These are phyloP conservation scores for Epicauta chinensis DNA, from an alignment of 1,140 invertebrate species.

Conservation along the genomic window DNA sequence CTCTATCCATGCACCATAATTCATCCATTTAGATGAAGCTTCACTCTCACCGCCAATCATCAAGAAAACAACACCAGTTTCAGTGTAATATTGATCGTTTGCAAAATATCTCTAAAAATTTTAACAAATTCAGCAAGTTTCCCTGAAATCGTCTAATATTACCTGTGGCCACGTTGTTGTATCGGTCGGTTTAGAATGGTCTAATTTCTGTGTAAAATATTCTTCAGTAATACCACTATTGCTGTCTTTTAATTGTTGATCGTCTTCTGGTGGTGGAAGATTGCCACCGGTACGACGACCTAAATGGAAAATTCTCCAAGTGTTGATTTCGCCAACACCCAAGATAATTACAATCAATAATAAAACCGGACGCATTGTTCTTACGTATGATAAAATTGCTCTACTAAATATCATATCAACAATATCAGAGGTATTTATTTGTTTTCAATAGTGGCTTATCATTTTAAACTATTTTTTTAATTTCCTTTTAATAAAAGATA, in stretches of 20 bases:
- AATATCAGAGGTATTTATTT: no score
- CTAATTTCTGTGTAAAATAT: conserved; percentile 75
- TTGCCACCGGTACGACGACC: conserved; percentile 33
- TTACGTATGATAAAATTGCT: no score
- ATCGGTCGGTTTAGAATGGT: conserved; percentile 69
- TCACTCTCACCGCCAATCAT: conserved; percentile 83
- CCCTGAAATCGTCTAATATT: no score
- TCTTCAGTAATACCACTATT: conserved; percentile 46
- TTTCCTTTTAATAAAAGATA: no score
- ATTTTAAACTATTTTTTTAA: no score
- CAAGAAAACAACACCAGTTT: conserved; percentile 72
- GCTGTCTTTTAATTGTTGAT: conserved; percentile 35
- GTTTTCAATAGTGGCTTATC: no score
- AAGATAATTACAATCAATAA: neutral
- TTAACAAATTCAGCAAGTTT: no score
- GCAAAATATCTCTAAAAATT: conserved; percentile 68
- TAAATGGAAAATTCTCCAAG: conserved; percentile 34
- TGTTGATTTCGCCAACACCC: neutral
- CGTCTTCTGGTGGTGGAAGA: conserved; percentile 32
- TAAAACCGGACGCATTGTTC: no score
- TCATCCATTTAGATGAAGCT: conserved; percentile 72
- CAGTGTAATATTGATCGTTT: conserved; percentile 64
- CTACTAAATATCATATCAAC: no score
- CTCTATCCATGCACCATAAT: conserved; percentile 74
- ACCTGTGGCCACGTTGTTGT: conserved; percentile 67